Evolutionary conservation across 2,797 vertebrate genomes (phyloP), one percentile per base, ranked within the genome.

Genomic region (Galaxias olidus): DNA sequence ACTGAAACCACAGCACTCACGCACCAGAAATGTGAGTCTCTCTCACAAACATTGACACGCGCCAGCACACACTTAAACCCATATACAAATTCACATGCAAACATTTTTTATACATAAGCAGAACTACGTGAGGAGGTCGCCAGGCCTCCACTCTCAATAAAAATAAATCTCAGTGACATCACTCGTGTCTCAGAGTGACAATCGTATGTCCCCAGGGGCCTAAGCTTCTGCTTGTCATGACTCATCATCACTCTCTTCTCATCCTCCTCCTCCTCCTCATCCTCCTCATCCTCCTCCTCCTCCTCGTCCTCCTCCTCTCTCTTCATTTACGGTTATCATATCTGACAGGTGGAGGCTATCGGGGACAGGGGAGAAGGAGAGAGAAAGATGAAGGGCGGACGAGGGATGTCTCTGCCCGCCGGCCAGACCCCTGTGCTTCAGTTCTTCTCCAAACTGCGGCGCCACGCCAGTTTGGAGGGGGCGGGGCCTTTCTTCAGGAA

Each of bases 391-490:
- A 91, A 88, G 87, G 59, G 53, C 41, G 55, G 52, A 41, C 68
- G 30, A 10, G 78, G 87, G 0, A 59, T n/a, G 46, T 69, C 71
- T 55, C 51, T 58, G 45, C 46, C 43, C 76, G 4, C 80, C 15
- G 71, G 43, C 12, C 91, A 94, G 42, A 92, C 94, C 59, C 85
- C 92, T 0, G 91, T 97, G 48, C 87, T 98, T 19, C 94, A 95
- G 65, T 96, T 98, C 88, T 91, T 98, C 78, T 93, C 93, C 59
- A 95, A 95, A 68, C 89, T 98, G 81, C 91, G 96, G 4, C 94
- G 96, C 45, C 94, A 98, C 0, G 94, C 97, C 69, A 99, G 97
- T 80, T 90, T 98, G 77, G 97, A 99, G 0, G 95, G 95, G 8
- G 94, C 95, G 4, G 96, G 94, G 65, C 96, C 96, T 59, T 98